Percentiles rank a stretch among this genome's conserved stretches.
phyloP scores from a whole-genome alignment of 2,113 vertebrate species.

The Smithornis capensis region DNA sequence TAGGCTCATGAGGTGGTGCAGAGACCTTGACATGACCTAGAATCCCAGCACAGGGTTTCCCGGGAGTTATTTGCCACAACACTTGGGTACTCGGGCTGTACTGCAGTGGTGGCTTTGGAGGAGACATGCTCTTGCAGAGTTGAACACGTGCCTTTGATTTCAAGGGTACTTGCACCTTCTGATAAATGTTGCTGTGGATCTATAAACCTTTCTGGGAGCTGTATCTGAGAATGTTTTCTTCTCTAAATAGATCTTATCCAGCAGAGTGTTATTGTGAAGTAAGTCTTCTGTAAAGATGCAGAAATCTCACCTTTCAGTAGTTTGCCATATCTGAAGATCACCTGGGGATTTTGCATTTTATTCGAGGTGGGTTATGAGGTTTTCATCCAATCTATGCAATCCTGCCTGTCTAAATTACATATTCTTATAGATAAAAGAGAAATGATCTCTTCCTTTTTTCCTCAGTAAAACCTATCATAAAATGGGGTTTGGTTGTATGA shows the following conservation, averaged over 20 bases:
- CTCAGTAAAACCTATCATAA: background rate
- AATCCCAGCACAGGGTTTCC: background rate
- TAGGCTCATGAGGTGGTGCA: background rate
- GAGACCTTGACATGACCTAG: background rate
- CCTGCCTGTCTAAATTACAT: background rate
- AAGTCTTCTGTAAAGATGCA: background rate
- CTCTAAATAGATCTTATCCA: background rate
- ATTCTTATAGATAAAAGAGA: background rate
- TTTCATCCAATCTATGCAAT: background rate
- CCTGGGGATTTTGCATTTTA: background rate
- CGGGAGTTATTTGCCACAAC: background rate
- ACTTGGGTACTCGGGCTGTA: background rate
- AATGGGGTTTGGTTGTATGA: background rate
- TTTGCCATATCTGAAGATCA: background rate
- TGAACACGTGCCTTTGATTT: background rate
- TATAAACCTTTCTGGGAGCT: background rate
- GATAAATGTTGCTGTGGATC: background rate
- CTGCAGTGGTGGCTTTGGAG: background rate
- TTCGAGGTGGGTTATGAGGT: background rate
- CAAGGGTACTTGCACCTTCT: background rate
- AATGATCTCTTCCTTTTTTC: background rate
- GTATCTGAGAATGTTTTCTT: rapidly evolving
- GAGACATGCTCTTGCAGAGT: background rate
- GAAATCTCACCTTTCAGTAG: background rate
- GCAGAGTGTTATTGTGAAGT: background rate